A percentile compares a stretch with the other conserved stretches of the same genome.
Evolutionary conservation across 2,797 vertebrate genomes (phyloP).

Genomic region (Neosilurus mollespiculum): DNA sequence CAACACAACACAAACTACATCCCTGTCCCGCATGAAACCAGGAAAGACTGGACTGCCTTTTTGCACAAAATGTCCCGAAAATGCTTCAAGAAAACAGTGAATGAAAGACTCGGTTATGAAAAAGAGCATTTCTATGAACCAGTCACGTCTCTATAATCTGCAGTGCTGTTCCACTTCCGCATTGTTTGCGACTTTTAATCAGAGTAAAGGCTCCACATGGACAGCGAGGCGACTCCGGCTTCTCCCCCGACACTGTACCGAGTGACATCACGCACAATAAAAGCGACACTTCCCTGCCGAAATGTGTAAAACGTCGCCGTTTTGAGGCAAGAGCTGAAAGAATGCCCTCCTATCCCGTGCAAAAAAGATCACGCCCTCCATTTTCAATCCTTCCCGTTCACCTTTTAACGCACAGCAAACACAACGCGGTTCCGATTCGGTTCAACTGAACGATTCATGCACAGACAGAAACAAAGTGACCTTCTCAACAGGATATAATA

Average conservation of each 20-base stretch:
- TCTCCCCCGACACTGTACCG: background rate
- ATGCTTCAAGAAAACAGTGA: no score
- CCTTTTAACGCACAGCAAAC: slow-evolving; percentile 53
- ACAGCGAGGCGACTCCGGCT: slow-evolving; percentile 4
- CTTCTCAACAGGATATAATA: background rate
- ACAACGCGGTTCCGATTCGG: slow-evolving; percentile 52
- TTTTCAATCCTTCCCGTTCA: slow-evolving; percentile 57
- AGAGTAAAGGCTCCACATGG: background rate
- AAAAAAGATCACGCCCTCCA: slow-evolving; percentile 75
- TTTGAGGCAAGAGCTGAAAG: slow-evolving; percentile 6
- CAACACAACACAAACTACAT: slow-evolving; percentile 5
- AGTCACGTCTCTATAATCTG: background rate
- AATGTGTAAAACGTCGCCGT: background rate
- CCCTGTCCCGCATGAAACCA: background rate
- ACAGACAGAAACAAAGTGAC: slow-evolving; percentile 10
- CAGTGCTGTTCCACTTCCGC: slow-evolving; percentile 46
- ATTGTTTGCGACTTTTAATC: slow-evolving; percentile 28
- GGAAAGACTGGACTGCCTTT: background rate
- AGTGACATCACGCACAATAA: background rate
- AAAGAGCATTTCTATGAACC: background rate
- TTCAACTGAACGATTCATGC: slow-evolving; percentile 21
- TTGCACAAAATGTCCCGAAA: background rate
- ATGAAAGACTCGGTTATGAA: background rate
- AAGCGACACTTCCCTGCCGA: background rate
- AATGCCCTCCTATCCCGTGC: slow-evolving; percentile 46